Conservation (phyloP, 1,140 invertebrate genomes). For the Drosophila sulfurigaster region DNA sequence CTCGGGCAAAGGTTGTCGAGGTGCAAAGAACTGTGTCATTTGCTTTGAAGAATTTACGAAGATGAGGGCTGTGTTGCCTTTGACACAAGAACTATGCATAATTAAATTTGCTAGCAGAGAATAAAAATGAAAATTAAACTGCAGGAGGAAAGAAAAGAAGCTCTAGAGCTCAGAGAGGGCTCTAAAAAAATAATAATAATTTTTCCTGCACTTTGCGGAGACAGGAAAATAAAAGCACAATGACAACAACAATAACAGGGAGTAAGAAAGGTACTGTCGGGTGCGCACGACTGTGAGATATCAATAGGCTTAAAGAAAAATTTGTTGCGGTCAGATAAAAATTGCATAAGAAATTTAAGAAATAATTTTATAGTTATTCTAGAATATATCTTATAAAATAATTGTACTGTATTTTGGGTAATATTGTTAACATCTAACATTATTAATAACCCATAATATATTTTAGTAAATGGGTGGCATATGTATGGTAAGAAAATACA, state of each 20-base stretch:
- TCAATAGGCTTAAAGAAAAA: no score
- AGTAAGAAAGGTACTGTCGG: no score
- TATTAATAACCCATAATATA: no score
- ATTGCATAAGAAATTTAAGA: no score
- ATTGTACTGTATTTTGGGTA: no score
- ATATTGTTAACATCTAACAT: no score
- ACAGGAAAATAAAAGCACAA: slow-evolving; percentile 9
- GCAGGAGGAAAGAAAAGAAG: background rate
- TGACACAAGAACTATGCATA: slow-evolving; percentile 14
- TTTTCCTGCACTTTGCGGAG: slow-evolving; percentile 44
- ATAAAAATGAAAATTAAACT: background rate
- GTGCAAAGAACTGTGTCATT: background rate
- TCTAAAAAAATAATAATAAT: slow-evolving; percentile 21
- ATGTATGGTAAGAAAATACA: no score
- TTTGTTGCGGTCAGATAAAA: no score
- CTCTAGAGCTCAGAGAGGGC: background rate
- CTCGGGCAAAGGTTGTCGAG: background rate
- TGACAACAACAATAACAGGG: background rate
- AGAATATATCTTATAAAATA: no score
- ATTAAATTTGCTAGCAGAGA: slow-evolving; percentile 7
- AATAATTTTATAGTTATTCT: no score
- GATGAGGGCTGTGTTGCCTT: background rate
- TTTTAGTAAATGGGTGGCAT: no score
- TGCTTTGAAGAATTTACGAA: background rate
- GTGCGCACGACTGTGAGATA: no score